Conservation (phyloP, 2,888 invertebrate species). For the Eupithecia tripunctaria region DNA sequence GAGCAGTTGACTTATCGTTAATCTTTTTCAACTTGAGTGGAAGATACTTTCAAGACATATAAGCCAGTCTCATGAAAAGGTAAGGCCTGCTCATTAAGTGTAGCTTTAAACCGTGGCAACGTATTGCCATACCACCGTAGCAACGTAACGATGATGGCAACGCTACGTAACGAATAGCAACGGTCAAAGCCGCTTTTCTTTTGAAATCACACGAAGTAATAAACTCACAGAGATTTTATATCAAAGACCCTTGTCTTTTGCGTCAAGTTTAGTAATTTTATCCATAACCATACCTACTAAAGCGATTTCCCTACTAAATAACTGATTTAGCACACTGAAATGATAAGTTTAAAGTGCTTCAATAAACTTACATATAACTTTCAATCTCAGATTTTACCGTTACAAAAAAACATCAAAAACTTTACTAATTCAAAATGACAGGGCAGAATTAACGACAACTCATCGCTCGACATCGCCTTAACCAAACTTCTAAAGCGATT, state of each 20-base stretch:
- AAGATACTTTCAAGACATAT: background rate
- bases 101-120: no score
- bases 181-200: background rate
- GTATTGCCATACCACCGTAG: background rate
- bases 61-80: background rate
- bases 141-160: background rate
- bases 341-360: no score
- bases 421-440: constrained; percentile 8
- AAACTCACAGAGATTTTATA: background rate
- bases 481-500: constrained; percentile 10
- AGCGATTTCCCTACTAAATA: no score
- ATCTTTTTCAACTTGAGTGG: background rate
- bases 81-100: background rate
- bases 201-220: background rate
- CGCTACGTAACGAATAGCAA: background rate
- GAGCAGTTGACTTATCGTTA: background rate
- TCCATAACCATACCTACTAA: background rate
- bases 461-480: constrained; percentile 2
- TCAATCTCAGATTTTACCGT: background rate
- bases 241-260: background rate
- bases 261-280: background rate
- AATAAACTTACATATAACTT: no score
- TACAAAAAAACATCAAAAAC: background rate
- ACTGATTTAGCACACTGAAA: no score
- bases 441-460: constrained; percentile 7